Evolutionary conservation across 2,797 vertebrate species (phyloP), one percentile per base, ranked within the genome.

Genomic region (Artibeus jamaicensis): DNA sequence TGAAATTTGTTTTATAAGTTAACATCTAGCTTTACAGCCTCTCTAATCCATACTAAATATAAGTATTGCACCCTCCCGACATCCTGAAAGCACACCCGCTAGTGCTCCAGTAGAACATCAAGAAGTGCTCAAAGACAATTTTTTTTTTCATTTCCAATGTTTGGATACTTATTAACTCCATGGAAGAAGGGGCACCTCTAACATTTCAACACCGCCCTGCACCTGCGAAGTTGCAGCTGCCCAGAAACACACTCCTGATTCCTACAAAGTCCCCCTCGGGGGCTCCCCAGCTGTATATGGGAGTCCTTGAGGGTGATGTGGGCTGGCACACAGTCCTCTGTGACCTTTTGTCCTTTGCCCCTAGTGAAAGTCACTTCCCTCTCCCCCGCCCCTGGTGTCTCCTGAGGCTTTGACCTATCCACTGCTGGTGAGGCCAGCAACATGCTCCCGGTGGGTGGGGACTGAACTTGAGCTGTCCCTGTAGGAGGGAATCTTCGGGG

Each of bases 221-320:
- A 42, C 19, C 2, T 76, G 0, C 4, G 18, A 37, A 83, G 32
- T 46, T 84, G 21, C 1, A 4, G 5, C 9, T 6, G 14, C 19
- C 24, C 29, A 22, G 44, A 65, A 18, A 32, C 53, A 50, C 1
- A 26, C 24, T 26, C 62, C 42, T 46, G 42, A 67, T 44, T 78
- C n/a, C 19, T 26, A 5, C 22, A 18, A n/a, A 76, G 2, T 3
- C 24, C 74, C 68, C 15, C 42, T 81, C 2, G 0, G 34, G 44
- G 37, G 59, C 65, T 37, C 57, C 3, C 16, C 32, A 9, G 6
- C 16, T 71, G 3, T 65, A 18, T 67, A 53, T 65, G 10, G 39
- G n/a, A 24, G 29, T 16, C 62, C 55, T 2, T 3, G 34, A 3
- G 32, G n/a, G 42, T 32, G 14, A 3, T 0, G 0, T n/a, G 89